A percentile compares a stretch with the other conserved stretches of the same genome.
Evolutionary conservation across 2,888 invertebrate species (phyloP).

Genomic region (Drosophila cognata): DNA sequence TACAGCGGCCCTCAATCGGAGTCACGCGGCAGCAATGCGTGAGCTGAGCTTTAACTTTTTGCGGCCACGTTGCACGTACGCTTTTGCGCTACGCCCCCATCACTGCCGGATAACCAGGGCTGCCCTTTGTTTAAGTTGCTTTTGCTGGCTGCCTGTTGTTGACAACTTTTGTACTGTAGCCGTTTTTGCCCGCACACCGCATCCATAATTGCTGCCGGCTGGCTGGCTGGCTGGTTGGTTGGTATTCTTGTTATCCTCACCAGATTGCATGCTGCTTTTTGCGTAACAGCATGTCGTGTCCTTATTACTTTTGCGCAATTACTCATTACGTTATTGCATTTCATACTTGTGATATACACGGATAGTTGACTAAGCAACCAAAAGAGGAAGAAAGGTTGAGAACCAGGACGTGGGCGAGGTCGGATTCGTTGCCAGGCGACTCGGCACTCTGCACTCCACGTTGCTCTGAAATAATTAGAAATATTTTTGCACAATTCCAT

Average conservation of each 20-base stretch:
- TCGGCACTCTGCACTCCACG: slow-evolving; percentile 2
- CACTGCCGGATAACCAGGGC: slow-evolving; percentile 29
- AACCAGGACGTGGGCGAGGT: not conserved
- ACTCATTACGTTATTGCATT: slow-evolving; percentile 83
- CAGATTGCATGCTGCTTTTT: slow-evolving; percentile 72
- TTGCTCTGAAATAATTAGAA: slow-evolving; percentile 74
- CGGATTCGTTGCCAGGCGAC: slow-evolving; percentile 24
- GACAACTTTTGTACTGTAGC: slow-evolving; percentile 74
- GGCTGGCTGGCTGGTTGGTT: slow-evolving; percentile 26
- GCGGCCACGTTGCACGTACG: slow-evolving; percentile 74
- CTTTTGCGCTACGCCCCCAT: slow-evolving; percentile 19
- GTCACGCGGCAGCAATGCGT: slow-evolving; percentile 79
- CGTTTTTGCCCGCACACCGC: slow-evolving; percentile 18
- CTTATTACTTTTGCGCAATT: slow-evolving; percentile 81
- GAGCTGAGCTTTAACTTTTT: slow-evolving; percentile 72
- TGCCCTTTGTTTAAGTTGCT: slow-evolving; percentile 66
- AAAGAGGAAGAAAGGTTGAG: not conserved
- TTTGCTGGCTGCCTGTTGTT: slow-evolving; percentile 63
- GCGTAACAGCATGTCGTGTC: slow-evolving; percentile 63
- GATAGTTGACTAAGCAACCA: slow-evolving; percentile 63
- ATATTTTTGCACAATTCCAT: slow-evolving; percentile 71
- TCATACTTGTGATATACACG: slow-evolving; percentile 74
- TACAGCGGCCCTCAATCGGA: slow-evolving; percentile 33
- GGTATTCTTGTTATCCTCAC: slow-evolving; percentile 69
- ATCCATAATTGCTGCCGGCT: slow-evolving; percentile 63